Conservation (phyloP, 2,888 invertebrate species). For the Synergus japonicus region DNA sequence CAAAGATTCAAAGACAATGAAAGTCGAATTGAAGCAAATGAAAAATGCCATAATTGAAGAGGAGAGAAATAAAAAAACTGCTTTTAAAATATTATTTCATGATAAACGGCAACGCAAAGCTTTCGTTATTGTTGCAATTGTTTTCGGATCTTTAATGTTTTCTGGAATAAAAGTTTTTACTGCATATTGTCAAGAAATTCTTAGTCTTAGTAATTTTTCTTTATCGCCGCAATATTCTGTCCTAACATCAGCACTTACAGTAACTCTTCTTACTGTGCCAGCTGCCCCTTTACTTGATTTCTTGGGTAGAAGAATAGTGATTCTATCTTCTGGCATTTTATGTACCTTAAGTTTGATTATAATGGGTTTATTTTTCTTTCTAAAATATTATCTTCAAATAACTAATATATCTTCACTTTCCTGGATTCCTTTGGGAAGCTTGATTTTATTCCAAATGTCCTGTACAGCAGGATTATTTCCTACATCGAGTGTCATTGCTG, state of each 20-base stretch:
- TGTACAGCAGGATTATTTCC: constrained; percentile 83
- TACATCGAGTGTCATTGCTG: constrained; percentile 82
- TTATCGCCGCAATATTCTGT: constrained; percentile 79
- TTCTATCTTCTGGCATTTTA: constrained; percentile 81
- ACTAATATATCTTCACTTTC: constrained; percentile 77
- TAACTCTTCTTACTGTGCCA: background rate
- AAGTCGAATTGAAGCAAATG: constrained; percentile 80
- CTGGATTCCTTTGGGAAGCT: constrained; percentile 81
- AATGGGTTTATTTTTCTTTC: constrained; percentile 80
- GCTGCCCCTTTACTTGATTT: constrained; percentile 81
- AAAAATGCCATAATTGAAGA: constrained; percentile 79
- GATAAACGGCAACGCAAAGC: constrained; percentile 80
- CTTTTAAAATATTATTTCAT: constrained; percentile 74
- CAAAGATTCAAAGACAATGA: constrained; percentile 77
- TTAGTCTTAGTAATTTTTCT: constrained; percentile 79
- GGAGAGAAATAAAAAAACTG: background rate
- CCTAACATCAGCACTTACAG: constrained; percentile 77
- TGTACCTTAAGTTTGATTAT: constrained; percentile 79
- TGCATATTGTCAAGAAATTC: constrained; percentile 82
- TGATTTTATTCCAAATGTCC: constrained; percentile 82
- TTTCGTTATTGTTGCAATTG: constrained; percentile 80
- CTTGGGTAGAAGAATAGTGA: constrained; percentile 81
- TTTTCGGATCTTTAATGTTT: constrained; percentile 83
- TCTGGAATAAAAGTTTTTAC: constrained; percentile 82
- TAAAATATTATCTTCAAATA: constrained; percentile 78